A percentile compares a stretch with the other conserved stretches of the same genome.
Conservation (phyloP, 1,140 invertebrate species). For the Rhyacophila brunnea region DNA sequence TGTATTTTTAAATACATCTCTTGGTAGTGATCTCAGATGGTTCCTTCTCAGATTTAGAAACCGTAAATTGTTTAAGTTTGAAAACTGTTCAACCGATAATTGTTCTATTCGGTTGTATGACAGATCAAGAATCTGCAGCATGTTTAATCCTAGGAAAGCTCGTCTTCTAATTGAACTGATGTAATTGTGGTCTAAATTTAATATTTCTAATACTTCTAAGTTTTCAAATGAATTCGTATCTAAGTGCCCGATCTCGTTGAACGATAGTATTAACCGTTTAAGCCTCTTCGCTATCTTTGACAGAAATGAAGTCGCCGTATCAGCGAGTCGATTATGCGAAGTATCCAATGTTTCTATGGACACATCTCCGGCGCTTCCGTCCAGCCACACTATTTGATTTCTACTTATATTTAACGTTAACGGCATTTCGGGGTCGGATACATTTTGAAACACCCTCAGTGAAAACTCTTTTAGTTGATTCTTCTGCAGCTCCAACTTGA, state of each 20-base stretch:
- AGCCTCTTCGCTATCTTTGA: conserved; percentile 61
- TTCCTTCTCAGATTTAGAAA: conserved; percentile 77
- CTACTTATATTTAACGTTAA: conserved; percentile 67
- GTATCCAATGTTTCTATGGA: conserved; percentile 69
- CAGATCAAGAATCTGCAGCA: conserved; percentile 76
- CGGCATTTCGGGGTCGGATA: conserved; percentile 60
- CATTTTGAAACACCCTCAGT: conserved; percentile 65
- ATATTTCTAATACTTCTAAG: conserved; percentile 66
- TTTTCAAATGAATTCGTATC: conserved; percentile 71
- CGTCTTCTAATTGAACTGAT: conserved; percentile 70
- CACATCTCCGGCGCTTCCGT: conserved; percentile 54
- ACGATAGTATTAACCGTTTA: conserved; percentile 66
- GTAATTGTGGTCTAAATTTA: conserved; percentile 73
- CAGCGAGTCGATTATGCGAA: conserved; percentile 64
- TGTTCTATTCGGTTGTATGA: conserved; percentile 75
- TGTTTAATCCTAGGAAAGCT: conserved; percentile 70
- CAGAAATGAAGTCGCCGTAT: conserved; percentile 65
- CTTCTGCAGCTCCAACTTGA: conserved; percentile 69
- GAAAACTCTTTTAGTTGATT: conserved; percentile 69
- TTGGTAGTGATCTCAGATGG: conserved; percentile 70
- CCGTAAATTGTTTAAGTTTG: conserved; percentile 71
- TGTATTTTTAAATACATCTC: conserved; percentile 79
- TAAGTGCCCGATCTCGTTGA: conserved; percentile 70
- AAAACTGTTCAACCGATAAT: conserved; percentile 78
- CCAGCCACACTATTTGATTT: conserved; percentile 64